Percentiles rank a stretch among this genome's conserved stretches.
These are phyloP conservation scores for Prosopocoilus inquinatus DNA, from an alignment of 2,888 invertebrate genomes.

Conservation along the genomic window DNA sequence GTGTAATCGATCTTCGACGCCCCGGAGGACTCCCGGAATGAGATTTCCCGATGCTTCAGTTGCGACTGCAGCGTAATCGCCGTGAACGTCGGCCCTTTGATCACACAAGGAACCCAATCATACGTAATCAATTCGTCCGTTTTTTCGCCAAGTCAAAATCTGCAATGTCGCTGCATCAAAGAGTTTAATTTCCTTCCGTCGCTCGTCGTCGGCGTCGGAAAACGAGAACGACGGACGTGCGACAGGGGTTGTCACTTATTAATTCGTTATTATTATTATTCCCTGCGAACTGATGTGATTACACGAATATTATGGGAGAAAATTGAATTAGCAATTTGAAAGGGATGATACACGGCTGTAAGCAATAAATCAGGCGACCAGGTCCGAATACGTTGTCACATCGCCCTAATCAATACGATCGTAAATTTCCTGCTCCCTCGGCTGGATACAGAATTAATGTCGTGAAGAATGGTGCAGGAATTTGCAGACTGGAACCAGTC, in stretches of 20 bases:
- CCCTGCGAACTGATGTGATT: no score
- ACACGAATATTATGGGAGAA: no score
- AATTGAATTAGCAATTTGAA: no score
- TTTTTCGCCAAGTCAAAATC: no score
- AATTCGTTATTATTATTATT: no score
- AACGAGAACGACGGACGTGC: no score
- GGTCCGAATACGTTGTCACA: neutral
- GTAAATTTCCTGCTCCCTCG: neutral
- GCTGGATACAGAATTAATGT: neutral
- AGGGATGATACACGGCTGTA: no score
- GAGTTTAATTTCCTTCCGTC: no score
- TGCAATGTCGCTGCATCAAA: no score
- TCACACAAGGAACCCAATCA: neutral
- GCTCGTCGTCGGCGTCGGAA: no score
- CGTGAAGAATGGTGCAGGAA: neutral
- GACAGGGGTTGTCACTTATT: no score
- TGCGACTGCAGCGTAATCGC: neutral
- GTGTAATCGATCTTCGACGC: slow-evolving; percentile 14
- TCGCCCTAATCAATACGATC: neutral
- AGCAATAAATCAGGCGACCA: no score
- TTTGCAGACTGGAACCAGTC: neutral
- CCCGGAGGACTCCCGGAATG: slow-evolving; percentile 11
- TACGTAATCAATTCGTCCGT: neutral
- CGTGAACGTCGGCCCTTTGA: slow-evolving; percentile 4
- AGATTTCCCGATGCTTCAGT: slow-evolving; percentile 11